These are phyloP conservation scores for Plebejus anna DNA, from an alignment of 2,888 invertebrate species.

Conservation along the genomic window DNA sequence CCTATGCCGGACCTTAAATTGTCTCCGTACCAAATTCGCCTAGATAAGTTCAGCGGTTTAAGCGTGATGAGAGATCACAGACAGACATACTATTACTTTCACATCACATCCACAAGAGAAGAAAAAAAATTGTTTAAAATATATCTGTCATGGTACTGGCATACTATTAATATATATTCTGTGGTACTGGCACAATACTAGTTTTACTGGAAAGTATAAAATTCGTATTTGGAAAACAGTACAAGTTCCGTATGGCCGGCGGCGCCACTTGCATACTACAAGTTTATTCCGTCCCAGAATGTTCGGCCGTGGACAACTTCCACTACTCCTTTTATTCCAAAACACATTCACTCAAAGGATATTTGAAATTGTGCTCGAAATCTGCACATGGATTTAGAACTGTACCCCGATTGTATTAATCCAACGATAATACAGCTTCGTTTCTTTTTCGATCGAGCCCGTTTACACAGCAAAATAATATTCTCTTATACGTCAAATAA, in stretches of 20 bases:
- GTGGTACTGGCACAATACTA: neutral
- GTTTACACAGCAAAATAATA: neutral
- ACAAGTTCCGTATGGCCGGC: slow-evolving; percentile 48
- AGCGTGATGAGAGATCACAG: no score
- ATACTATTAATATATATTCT: no score
- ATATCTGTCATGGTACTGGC: no score
- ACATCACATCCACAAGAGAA: no score
- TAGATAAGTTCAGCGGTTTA: no score
- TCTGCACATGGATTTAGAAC: slow-evolving; percentile 34
- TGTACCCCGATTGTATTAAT: neutral
- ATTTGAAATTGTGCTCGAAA: slow-evolving; percentile 46
- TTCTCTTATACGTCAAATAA: no score
- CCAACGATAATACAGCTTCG: neutral
- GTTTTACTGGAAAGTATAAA: neutral
- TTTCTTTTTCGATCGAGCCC: neutral
- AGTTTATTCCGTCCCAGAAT: slow-evolving; percentile 41
- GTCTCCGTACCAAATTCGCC: no score
- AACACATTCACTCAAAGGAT: slow-evolving; percentile 54
- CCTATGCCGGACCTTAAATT: no score
- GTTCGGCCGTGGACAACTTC: slow-evolving; percentile 49
- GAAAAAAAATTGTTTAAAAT: no score
- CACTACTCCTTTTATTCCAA: slow-evolving; percentile 65
- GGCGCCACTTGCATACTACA: slow-evolving; percentile 43
- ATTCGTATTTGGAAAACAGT: slow-evolving; percentile 5
- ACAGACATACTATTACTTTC: no score